Percentiles rank a stretch among this genome's conserved stretches.
phyloP scores from a whole-genome alignment of 2,888 invertebrate species.

The Trichogramma evanescens region DNA sequence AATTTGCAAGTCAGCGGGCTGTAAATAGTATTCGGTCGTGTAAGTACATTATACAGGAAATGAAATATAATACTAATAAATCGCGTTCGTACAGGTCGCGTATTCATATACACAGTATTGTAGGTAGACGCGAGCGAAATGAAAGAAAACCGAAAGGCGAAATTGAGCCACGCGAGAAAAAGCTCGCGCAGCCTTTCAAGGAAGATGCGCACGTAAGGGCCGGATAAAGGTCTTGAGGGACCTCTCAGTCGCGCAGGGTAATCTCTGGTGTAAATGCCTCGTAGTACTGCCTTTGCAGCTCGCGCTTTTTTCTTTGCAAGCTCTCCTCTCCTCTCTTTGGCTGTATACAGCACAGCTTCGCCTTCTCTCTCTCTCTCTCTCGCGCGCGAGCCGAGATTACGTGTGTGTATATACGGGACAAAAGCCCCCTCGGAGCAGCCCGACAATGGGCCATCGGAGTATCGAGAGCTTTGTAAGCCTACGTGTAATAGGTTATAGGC shows the following conservation, averaged over 20 bases:
- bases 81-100: no score
- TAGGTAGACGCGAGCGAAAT: background rate
- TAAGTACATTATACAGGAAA: no score
- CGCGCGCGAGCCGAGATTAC: background rate
- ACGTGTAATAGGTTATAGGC: no score
- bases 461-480: conserved; percentile 14
- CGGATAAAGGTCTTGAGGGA: background rate
- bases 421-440: conserved; percentile 19
- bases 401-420: conserved; percentile 20
- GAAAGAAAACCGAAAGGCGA: background rate
- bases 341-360: background rate
- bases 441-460: conserved; percentile 36
- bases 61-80: no score
- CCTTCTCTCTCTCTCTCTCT: background rate
- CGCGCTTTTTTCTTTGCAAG: background rate
- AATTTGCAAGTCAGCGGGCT: no score
- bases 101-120: background rate
- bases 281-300: conserved; percentile 6
- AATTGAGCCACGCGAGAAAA: background rate
- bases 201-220: background rate
- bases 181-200: background rate
- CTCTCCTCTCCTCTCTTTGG: background rate
- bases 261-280: conserved; percentile 26
- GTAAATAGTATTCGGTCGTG: no score
- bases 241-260: conserved; percentile 2